phyloP scores from a whole-genome alignment of 2,888 invertebrate genomes.

The Lasioglossum malachurum region DNA sequence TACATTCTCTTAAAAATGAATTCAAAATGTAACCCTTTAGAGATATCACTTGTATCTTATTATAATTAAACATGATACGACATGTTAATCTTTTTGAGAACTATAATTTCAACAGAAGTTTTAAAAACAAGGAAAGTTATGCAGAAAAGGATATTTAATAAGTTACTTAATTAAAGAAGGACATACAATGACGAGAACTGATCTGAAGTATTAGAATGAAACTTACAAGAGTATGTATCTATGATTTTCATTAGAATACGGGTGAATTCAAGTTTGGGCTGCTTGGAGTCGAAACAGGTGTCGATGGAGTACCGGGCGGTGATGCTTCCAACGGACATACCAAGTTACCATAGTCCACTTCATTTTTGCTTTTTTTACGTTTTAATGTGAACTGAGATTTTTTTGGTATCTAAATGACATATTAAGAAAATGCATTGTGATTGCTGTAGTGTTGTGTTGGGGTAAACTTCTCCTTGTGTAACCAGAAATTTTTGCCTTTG shows the following conservation, averaged over 20 bases:
- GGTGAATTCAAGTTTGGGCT: conserved; percentile 84
- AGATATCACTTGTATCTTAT: neutral
- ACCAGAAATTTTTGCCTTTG: too few relatives aligned
- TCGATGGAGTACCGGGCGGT: conserved; percentile 84
- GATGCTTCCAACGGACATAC: conserved; percentile 92
- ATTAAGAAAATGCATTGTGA: conserved; percentile 25
- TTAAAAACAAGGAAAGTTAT: conserved; percentile 1
- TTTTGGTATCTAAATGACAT: conserved; percentile 89
- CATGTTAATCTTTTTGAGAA: neutral
- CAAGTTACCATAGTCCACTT: conserved; percentile 93
- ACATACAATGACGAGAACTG: conserved; percentile 19
- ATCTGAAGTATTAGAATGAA: conserved; percentile 79
- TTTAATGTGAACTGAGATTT: conserved; percentile 95
- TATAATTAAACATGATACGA: neutral
- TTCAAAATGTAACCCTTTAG: neutral
- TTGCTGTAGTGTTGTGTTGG: neutral
- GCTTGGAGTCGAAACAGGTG: conserved; percentile 81
- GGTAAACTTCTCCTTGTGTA: too few relatives aligned
- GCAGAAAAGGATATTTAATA: conserved; percentile 6
- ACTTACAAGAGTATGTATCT: conserved; percentile 75
- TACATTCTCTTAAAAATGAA: neutral
- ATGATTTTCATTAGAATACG: conserved; percentile 79
- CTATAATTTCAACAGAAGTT: neutral
- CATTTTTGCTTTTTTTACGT: conserved; percentile 93
- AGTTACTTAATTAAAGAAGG: conserved; percentile 21